phyloP scores from a whole-genome alignment of 2,888 invertebrate genomes.

The Liposcelis brunnea region DNA sequence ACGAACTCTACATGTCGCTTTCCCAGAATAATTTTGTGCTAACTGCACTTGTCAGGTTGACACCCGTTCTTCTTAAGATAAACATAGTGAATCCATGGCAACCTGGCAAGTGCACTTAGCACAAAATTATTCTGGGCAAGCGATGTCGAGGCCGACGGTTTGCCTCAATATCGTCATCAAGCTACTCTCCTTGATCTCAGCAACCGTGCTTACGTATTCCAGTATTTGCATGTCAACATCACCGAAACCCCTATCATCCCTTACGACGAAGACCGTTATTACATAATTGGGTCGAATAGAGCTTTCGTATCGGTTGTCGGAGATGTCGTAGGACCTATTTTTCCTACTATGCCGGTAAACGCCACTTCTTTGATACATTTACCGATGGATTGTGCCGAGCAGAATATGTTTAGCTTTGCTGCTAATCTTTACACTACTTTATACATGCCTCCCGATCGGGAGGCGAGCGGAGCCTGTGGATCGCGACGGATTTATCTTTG shows the following conservation, averaged over 20 bases:
- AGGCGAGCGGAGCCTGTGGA: too few relatives aligned
- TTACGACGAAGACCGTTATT: conserved; percentile 78
- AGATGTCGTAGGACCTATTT: conserved; percentile 84
- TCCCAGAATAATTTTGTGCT: too few relatives aligned
- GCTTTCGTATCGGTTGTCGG: conserved; percentile 69
- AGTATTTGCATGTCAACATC: conserved; percentile 89
- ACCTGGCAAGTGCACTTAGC: conserved; percentile 7
- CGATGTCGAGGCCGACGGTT: conserved; percentile 57
- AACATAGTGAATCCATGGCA: too few relatives aligned
- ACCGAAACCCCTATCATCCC: conserved; percentile 87
- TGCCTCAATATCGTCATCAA: conserved; percentile 84
- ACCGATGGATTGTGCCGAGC: conserved; percentile 86
- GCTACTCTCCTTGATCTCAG: conserved; percentile 82
- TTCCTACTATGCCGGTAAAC: conserved; percentile 83
- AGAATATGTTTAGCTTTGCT: conserved; percentile 93
- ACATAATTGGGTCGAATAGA: conserved; percentile 81
- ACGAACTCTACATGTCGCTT: conserved; percentile 46
- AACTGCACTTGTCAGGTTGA: too few relatives aligned
- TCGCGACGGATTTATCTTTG: too few relatives aligned
- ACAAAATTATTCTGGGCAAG: conserved; percentile 9
- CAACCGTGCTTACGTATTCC: conserved; percentile 77
- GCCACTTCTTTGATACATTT: conserved; percentile 61
- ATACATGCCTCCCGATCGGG: too few relatives aligned
- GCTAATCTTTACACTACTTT: conserved; percentile 80
- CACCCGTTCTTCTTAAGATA: too few relatives aligned